Evolutionary conservation across 2,113 vertebrate genomes (phyloP).

Genomic region (Scomber japonicus): DNA sequence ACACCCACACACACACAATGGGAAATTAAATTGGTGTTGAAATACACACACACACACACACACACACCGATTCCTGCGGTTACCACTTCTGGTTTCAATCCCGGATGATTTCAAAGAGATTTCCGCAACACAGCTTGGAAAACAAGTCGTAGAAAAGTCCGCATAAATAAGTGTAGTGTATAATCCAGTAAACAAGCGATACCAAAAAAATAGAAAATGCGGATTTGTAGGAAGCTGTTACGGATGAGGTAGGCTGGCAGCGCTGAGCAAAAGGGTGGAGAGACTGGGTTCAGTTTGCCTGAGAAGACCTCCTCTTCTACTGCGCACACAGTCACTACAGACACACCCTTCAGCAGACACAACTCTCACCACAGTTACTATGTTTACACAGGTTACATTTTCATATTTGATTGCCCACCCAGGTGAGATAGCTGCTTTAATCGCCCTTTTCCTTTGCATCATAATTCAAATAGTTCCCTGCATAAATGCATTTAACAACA

Average conservation of each 20-base stretch:
- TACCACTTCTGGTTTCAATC: conserved; percentile 53
- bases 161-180: neutral
- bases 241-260: conserved; percentile 41
- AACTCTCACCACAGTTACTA: neutral
- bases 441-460: rapidly evolving
- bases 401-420: neutral
- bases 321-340: conserved; percentile 26
- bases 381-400: neutral
- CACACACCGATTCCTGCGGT: conserved; percentile 24
- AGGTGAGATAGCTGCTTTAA: neutral
- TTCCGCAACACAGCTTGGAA: conserved; percentile 17
- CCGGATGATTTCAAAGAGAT: neutral
- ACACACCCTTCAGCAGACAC: conserved; percentile 69
- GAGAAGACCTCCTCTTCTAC: conserved; percentile 57
- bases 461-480: neutral
- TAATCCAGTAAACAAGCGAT: neutral
- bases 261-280: conserved; percentile 31
- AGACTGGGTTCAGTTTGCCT: conserved; percentile 13
- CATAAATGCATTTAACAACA: neutral
- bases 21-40: neutral
- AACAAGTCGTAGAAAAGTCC: neutral
- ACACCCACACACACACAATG: neutral
- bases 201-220: too few species aligned
- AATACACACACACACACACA: neutral
- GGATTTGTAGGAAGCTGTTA: neutral